Base-by-base conservation (phyloP, 2,113 vertebrate species). In the Oenanthe oenanthe region DNA sequence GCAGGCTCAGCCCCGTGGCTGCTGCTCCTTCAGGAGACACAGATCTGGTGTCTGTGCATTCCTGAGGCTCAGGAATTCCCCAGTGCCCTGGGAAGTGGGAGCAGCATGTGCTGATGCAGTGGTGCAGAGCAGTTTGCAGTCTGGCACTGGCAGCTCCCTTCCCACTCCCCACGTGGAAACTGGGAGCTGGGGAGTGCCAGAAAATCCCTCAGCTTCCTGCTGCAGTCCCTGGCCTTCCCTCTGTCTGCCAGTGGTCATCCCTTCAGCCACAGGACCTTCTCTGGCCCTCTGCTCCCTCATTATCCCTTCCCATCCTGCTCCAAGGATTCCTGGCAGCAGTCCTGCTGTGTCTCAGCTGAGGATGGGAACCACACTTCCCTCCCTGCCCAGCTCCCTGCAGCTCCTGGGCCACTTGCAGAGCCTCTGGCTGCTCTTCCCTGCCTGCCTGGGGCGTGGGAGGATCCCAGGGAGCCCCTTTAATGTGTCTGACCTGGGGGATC, bases 401-500 rank as follows among this genome's bases (percentile, higher is more conserved):
- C 62, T 68, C 73, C 54, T 68, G 62, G 71, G 53, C 10, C 2
- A 7, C 19, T 65, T 61, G 66, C 88, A 25, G 13, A 78, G 40
- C 38, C 53, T 58, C 48, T 87, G 80, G 57, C 65, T 78, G 50
- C 26, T 0, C 68, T 65, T 53, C 40, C 34, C 50, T 1, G 3
- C 77, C 60, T 53, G 66, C 80, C 77, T 53, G 26, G 3, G 16
- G 61, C 40, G 4, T n/a, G 40, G 86, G 40, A 48, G 84, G 79
- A 18, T 93, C 58, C 76, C 70, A 10, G 62, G 17, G 70, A 57
- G 79, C 70, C 61, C 45, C 91, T 91, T 61, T 62, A 36, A 61
- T 43, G 88, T 4, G 19, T 57, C 53, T 95, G 94, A 57, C 96
- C 94, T 60, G 38, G 3, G 94, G 81, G 85, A 95, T 97, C 96